Percentiles rank a stretch among this genome's conserved stretches.
These are phyloP conservation scores for Lasioglossum leucozonium DNA, from an alignment of 2,888 invertebrate species.

Conservation along the genomic window DNA sequence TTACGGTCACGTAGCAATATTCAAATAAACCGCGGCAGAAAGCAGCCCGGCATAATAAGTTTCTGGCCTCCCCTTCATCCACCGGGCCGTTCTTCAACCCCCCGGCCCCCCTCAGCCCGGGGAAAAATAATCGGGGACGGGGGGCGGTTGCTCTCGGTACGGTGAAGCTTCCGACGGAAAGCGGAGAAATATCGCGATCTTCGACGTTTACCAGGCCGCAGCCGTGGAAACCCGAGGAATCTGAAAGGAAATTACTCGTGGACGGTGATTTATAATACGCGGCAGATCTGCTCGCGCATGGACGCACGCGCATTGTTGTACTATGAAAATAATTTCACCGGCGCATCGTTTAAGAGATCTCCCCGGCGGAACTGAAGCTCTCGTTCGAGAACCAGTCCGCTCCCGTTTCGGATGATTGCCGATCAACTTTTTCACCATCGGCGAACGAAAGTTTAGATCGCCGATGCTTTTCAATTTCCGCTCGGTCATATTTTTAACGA, in stretches of 20 bases:
- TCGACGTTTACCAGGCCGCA: constrained; percentile 32
- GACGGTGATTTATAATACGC: constrained; percentile 33
- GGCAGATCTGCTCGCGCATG: not conserved
- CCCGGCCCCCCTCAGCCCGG: not conserved
- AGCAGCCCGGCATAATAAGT: constrained; percentile 59
- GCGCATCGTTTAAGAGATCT: not conserved
- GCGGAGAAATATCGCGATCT: constrained; percentile 19
- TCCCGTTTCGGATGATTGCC: not conserved
- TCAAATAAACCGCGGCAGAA: constrained; percentile 71
- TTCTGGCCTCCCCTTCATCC: not conserved
- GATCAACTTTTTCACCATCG: too few relatives aligned
- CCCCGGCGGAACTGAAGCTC: not conserved
- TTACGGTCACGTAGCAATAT: constrained; percentile 72
- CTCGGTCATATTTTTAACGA: too few relatives aligned
- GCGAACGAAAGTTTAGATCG: too few relatives aligned
- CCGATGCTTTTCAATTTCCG: too few relatives aligned
- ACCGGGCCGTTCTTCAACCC: too few relatives aligned
- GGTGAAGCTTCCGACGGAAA: constrained; percentile 34
- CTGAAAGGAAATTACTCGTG: constrained; percentile 48
- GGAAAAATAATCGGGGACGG: constrained; percentile 45
- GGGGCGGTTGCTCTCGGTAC: constrained; percentile 18
- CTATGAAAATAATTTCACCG: constrained; percentile 34
- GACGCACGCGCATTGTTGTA: constrained; percentile 2
- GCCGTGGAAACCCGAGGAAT: constrained; percentile 21
- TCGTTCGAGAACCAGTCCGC: not conserved